Percentiles rank a stretch among this genome's conserved stretches.
These are phyloP conservation scores for Mythimna loreyi DNA, from an alignment of 2,888 invertebrate genomes.

Conservation along the genomic window DNA sequence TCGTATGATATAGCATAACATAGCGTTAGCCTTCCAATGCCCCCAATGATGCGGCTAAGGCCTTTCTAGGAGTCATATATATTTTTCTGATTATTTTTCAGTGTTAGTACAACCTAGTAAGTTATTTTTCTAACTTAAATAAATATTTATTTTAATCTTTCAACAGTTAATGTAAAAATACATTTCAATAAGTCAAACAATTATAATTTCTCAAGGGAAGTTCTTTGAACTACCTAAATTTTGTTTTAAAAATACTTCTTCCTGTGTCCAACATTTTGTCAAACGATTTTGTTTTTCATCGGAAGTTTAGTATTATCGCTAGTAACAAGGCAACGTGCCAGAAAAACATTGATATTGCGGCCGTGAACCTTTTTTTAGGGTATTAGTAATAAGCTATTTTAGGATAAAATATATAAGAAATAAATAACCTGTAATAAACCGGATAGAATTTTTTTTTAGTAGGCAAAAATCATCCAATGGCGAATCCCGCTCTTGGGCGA, in stretches of 20 bases:
- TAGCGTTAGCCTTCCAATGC: too few species aligned
- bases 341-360: slow-evolving; percentile 3
- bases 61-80: too few species aligned
- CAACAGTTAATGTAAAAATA: slow-evolving; percentile 16
- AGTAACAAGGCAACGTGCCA: slow-evolving; percentile 26
- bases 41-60: too few species aligned
- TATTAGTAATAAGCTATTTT: neutral
- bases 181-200: slow-evolving; percentile 43
- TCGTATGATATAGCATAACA: too few species aligned
- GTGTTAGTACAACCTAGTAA: too few species aligned
- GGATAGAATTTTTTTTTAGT: too few species aligned
- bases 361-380: slow-evolving; percentile 1
- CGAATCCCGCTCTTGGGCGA: too few species aligned
- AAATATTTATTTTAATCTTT: neutral
- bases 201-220: slow-evolving; percentile 33
- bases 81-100: too few species aligned
- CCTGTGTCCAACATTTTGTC: slow-evolving; percentile 18
- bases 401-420: neutral
- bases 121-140: neutral
- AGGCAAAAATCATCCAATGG: too few species aligned
- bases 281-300: slow-evolving; percentile 30
- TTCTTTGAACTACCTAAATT: slow-evolving; percentile 28
- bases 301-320: slow-evolving; percentile 28
- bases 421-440: neutral
- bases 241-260: slow-evolving; percentile 34